A percentile compares a stretch with the other conserved stretches of the same genome.
Conservation (phyloP, 2,113 vertebrate species). For the Channa argus region DNA sequence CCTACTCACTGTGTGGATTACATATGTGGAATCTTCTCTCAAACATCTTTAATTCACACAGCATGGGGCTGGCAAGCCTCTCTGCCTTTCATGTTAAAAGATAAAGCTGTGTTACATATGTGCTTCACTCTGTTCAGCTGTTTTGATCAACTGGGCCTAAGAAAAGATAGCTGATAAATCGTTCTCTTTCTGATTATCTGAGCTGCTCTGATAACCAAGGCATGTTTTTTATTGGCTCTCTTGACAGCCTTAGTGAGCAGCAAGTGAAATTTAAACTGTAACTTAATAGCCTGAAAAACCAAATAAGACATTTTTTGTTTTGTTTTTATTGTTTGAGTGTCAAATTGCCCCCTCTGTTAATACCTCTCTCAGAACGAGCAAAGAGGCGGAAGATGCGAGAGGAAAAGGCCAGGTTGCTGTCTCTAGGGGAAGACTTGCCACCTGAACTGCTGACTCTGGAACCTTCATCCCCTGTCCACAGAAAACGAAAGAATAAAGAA, state of each 20-base stretch:
- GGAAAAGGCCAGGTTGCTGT: slow-evolving; percentile 92
- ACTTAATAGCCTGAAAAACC: slow-evolving; percentile 24
- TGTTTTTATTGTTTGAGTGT: slow-evolving; percentile 19
- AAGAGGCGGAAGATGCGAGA: slow-evolving; percentile 94
- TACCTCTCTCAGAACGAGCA: slow-evolving; percentile 86
- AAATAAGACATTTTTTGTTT: slow-evolving; percentile 3
- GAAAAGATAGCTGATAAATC: slow-evolving; percentile 66
- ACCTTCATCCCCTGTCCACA: slow-evolving; percentile 88
- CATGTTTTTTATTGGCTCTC: slow-evolving; percentile 47
- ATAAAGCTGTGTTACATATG: slow-evolving; percentile 70
- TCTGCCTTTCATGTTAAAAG: slow-evolving; percentile 74
- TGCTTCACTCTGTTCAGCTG: slow-evolving; percentile 43
- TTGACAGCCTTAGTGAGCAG: slow-evolving; percentile 21
- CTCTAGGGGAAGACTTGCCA: slow-evolving; percentile 94
- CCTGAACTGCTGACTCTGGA: slow-evolving; percentile 93
- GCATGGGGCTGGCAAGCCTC: slow-evolving; percentile 64
- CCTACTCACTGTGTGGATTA: slow-evolving; percentile 69
- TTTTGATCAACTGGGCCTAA: slow-evolving; percentile 75
- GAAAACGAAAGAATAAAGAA: slow-evolving; percentile 87
- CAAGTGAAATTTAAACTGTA: slow-evolving; percentile 42
- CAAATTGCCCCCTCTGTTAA: slow-evolving; percentile 5
- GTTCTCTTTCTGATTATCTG: slow-evolving; percentile 48
- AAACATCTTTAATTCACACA: slow-evolving; percentile 77
- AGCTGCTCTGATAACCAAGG: slow-evolving; percentile 26
- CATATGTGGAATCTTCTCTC: slow-evolving; percentile 69